Evolutionary conservation across 2,888 invertebrate genomes (phyloP).

Genomic region (Athalia rosae): DNA sequence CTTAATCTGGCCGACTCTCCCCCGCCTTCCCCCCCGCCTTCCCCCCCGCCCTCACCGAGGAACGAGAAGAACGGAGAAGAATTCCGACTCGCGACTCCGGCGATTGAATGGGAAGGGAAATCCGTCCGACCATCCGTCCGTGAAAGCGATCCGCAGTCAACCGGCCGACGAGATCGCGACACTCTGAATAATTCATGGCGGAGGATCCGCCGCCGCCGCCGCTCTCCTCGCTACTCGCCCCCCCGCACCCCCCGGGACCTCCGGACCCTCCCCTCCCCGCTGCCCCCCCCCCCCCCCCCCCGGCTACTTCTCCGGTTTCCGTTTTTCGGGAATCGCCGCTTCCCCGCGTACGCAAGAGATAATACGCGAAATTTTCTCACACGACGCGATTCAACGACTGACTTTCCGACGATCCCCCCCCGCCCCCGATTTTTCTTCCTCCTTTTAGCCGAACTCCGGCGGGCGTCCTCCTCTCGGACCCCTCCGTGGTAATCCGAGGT

Average conservation of each 20-base stretch:
- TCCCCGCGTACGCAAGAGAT: too few relatives aligned
- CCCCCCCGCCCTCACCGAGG: background rate
- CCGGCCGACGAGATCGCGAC: slow-evolving; percentile 59
- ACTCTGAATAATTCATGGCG: slow-evolving; percentile 44
- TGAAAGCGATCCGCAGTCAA: slow-evolving; percentile 54
- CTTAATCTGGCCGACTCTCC: too few relatives aligned
- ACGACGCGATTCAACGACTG: background rate
- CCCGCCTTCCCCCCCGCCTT: too few relatives aligned
- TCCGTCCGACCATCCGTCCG: slow-evolving; percentile 56
- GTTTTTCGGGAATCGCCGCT: background rate
- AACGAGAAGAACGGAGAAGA: slow-evolving; percentile 28
- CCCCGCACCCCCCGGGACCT: too few relatives aligned
- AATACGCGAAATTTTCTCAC: background rate
- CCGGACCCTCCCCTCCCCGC: slow-evolving; percentile 37
- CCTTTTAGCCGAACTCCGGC: background rate
- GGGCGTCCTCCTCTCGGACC: too few relatives aligned
- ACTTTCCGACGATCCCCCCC: background rate
- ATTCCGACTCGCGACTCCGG: slow-evolving; percentile 12
- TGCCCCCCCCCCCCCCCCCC: slow-evolving; percentile 38
- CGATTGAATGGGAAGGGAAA: slow-evolving; percentile 66
- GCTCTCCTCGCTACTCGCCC: slow-evolving; percentile 45
- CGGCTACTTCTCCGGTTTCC: too few relatives aligned
- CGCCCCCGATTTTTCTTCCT: background rate
- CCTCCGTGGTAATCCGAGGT: background rate
- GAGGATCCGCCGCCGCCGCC: slow-evolving; percentile 20